These are phyloP conservation scores for Lysiphlebus fabarum DNA, from an alignment of 1,140 invertebrate species.

Conservation along the genomic window DNA sequence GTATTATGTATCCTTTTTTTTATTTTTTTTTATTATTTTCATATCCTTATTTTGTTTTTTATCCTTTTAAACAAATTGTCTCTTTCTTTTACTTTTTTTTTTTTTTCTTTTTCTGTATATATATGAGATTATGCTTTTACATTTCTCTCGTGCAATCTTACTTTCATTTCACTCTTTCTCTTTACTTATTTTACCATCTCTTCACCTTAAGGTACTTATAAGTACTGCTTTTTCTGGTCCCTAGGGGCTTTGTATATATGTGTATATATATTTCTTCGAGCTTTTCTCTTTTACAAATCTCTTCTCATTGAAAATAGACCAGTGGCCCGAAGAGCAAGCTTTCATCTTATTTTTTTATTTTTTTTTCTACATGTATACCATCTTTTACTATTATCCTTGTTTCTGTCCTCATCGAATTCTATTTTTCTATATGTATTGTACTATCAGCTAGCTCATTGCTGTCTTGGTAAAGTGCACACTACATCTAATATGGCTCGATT, in stretches of 20 bases:
- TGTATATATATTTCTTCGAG: not conserved
- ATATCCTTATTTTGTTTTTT: slow-evolving; percentile 6
- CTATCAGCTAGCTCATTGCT: not conserved
- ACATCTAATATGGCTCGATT: slow-evolving; percentile 1
- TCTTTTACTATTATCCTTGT: not conserved
- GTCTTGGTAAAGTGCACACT: slow-evolving; percentile 12
- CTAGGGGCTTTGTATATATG: too few species aligned
- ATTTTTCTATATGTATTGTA: too few species aligned
- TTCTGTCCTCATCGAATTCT: not conserved
- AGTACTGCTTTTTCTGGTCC: not conserved
- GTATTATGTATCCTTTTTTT: slow-evolving; percentile 16
- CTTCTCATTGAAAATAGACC: slow-evolving; percentile 13
- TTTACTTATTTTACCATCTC: not conserved
- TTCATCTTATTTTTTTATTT: too few species aligned
- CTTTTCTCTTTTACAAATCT: not conserved
- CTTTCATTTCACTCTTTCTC: not conserved
- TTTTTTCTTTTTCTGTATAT: not conserved
- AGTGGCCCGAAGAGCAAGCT: slow-evolving; percentile 4
- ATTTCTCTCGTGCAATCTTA: not conserved
- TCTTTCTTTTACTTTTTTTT: not conserved
- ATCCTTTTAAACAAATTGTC: not conserved
- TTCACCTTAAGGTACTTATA: not conserved
- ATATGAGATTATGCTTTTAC: not conserved
- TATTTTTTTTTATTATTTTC: too few species aligned
- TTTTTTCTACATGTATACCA: not conserved